These are phyloP conservation scores for Sminthopsis crassicaudata DNA, from an alignment of 2,113 vertebrate genomes.

Conservation along the genomic window DNA sequence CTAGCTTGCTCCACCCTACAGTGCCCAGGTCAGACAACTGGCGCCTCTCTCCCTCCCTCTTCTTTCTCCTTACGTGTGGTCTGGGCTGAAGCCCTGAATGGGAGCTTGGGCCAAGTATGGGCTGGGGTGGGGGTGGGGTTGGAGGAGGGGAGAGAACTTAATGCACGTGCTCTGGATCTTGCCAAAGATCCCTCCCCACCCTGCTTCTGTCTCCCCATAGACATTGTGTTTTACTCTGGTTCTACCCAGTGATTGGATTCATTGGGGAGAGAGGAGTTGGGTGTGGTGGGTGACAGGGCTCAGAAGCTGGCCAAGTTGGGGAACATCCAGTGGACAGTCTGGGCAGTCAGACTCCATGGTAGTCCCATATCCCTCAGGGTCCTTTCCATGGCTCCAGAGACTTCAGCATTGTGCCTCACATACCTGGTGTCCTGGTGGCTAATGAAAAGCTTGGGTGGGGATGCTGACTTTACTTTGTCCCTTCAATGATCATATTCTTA, in stretches of 20 bases:
- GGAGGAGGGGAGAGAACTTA: slow-evolving; percentile 51
- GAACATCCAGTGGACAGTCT: slow-evolving; percentile 4
- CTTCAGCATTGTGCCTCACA: neutral
- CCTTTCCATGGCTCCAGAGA: neutral
- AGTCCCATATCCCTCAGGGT: neutral
- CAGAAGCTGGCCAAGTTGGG: neutral
- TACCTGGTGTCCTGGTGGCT: neutral
- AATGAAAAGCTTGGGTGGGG: neutral
- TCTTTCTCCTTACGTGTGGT: neutral
- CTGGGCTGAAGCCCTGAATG: slow-evolving; percentile 53
- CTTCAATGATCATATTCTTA: neutral
- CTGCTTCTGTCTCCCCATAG: slow-evolving; percentile 65
- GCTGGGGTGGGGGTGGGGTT: slow-evolving; percentile 50
- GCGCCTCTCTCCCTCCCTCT: slow-evolving; percentile 23
- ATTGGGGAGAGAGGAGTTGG: neutral
- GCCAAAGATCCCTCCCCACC: slow-evolving; percentile 67
- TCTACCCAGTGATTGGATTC: neutral
- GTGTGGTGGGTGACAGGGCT: neutral
- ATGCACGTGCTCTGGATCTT: slow-evolving; percentile 25
- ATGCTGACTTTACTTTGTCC: neutral
- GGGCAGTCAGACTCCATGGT: neutral
- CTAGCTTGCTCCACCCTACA: neutral
- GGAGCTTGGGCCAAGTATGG: neutral
- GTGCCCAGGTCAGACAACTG: neutral
- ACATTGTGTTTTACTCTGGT: neutral